Conservation (phyloP, 2,888 invertebrate species). For the Calliopum simillimum region DNA sequence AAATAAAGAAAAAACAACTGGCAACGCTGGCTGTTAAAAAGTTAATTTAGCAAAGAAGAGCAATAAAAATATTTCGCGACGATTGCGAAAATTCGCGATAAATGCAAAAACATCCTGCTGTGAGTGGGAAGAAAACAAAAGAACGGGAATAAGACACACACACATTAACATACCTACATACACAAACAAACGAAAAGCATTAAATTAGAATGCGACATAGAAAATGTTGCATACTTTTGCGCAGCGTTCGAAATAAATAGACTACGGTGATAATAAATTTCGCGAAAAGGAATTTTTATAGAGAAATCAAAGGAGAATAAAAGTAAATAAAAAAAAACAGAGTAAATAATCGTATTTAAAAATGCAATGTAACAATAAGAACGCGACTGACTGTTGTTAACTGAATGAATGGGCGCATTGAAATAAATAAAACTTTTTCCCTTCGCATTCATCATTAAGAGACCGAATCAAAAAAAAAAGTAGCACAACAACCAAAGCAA, state of each 20-base stretch:
- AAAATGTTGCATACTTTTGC: slow-evolving; percentile 15
- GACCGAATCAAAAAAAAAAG: too few species aligned
- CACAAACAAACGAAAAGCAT: background rate
- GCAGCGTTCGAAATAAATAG: background rate
- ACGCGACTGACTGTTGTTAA: too few species aligned
- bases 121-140: background rate
- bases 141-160: too few species aligned
- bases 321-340: too few species aligned
- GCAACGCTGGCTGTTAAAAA: slow-evolving; percentile 5
- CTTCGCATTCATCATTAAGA: too few species aligned
- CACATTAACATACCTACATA: background rate
- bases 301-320: too few species aligned
- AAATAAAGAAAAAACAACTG: slow-evolving; percentile 1
- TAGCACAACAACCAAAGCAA: too few species aligned
- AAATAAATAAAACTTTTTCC: too few species aligned
- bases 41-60: slow-evolving; percentile 2
- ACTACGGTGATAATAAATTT: background rate
- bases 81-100: background rate
- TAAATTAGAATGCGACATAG: background rate
- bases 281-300: background rate
- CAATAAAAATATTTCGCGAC: slow-evolving; percentile 18
- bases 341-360: too few species aligned
- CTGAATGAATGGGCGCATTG: too few species aligned
- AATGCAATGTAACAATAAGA: too few species aligned
- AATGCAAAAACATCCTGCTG: background rate